These are phyloP conservation scores for Malachius bipustulatus DNA, from an alignment of 2,888 invertebrate species.

Conservation along the genomic window DNA sequence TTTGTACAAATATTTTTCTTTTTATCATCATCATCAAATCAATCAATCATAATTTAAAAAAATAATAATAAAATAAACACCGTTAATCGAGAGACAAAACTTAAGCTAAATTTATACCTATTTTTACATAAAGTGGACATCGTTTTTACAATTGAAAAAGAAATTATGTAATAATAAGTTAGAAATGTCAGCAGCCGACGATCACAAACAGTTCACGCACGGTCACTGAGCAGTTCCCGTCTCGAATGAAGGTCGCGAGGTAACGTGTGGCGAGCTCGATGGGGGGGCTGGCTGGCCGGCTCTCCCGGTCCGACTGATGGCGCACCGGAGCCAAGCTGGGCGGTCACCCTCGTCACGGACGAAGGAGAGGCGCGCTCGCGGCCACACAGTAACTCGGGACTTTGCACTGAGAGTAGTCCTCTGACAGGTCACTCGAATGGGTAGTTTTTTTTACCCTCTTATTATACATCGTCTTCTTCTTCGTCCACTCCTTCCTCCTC, in stretches of 20 bases:
- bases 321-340: too few relatives aligned
- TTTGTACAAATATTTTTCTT: too few relatives aligned
- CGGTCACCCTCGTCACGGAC: too few relatives aligned
- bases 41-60: too few relatives aligned
- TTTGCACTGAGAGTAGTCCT: slow-evolving; percentile 31
- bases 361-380: slow-evolving; percentile 13
- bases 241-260: slow-evolving; percentile 28
- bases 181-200: slow-evolving; percentile 33
- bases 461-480: slow-evolving; percentile 39
- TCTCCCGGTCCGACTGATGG: too few relatives aligned
- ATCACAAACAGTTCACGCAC: slow-evolving; percentile 27
- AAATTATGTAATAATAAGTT: slow-evolving; percentile 37
- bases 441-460: slow-evolving; percentile 26
- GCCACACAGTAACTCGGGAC: slow-evolving; percentile 34
- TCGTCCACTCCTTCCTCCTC: slow-evolving; percentile 36
- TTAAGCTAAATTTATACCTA: slow-evolving; percentile 39
- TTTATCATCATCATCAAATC: too few relatives aligned
- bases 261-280: slow-evolving; percentile 27
- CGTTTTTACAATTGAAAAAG: slow-evolving; percentile 39
- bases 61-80: slow-evolving; percentile 18
- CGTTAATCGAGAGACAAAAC: slow-evolving; percentile 30
- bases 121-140: slow-evolving; percentile 42
- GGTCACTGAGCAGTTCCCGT: slow-evolving; percentile 27
- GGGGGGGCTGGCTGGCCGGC: neutral
- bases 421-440: slow-evolving; percentile 27